Evolutionary conservation across 2,797 vertebrate genomes (phyloP), one percentile per base, ranked within the genome.

Genomic region (Micrastur ruficollis): DNA sequence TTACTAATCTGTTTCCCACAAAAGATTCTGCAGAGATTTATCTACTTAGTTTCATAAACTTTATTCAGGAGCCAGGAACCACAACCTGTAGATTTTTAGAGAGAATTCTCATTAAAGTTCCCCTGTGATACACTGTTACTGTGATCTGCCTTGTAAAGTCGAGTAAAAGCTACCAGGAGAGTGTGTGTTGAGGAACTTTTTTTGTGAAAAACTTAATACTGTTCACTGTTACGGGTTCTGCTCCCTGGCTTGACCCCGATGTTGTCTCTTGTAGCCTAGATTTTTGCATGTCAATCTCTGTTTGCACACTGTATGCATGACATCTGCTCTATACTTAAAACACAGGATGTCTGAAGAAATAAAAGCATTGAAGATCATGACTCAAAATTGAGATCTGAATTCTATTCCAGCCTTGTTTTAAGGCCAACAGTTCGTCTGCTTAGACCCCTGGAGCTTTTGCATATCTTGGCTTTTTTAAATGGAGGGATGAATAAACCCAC

Each of bases 401-500:
- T 94, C 65, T 84, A 6, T 73, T 81, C 52, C n/a, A 65, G 32
- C 46, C 62, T 87, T 86, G 53, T 81, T 97, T 76, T 87, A 58
- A 87, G 47, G 52, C 53, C 50, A 74, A 20, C 18, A 52, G 26
- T 52, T 91, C 66, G 55, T 21, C 62, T 81, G 62, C 65, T 94
- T 81, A 92, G 72, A 74, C 49, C 32, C 52, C 49, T 73, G 36
- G 27, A 79, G 29, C 27, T 76, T 95, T 87, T 93, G 65, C 42
- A 10, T 93, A 61, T 65, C 47, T 96, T 92, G 68, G 21, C n/a
- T 95, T 67, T 47, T 40, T 92, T 86, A 76, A 89, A 78, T 19
- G 50, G n/a, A 91, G 53, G 19, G 59, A 84, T 88, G 50, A 88
- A 94, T 76, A 95, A 96, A 95, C 42, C 11, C 50, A 91, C 27